A percentile compares a stretch with the other conserved stretches of the same genome.
Evolutionary conservation across 2,797 vertebrate genomes (phyloP).

Genomic region (Mormyrus proboscirostris): DNA sequence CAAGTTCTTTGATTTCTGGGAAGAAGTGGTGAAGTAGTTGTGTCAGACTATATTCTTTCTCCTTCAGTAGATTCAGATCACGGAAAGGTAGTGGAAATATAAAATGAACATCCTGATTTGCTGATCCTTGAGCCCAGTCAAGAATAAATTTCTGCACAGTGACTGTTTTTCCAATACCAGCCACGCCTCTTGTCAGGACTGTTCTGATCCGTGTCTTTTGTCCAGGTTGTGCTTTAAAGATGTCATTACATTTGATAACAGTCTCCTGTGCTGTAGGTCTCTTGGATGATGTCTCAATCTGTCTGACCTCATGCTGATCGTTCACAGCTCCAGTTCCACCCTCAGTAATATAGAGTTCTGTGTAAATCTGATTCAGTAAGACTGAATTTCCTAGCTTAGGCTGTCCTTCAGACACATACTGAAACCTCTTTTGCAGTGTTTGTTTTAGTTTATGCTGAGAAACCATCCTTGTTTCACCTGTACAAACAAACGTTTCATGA

Average conservation of each 20-base stretch:
- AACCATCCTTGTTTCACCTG: background rate
- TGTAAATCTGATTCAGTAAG: background rate
- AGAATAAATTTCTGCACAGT: background rate
- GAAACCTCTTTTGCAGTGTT: background rate
- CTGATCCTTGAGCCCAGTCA: background rate
- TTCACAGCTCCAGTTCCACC: background rate
- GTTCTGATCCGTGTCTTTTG: background rate
- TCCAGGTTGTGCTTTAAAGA: conserved; percentile 10
- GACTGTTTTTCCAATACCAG: conserved; percentile 14
- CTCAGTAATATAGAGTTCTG: conserved; percentile 6
- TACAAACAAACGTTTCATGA: background rate
- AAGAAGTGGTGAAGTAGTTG: background rate
- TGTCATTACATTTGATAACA: background rate
- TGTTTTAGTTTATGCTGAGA: background rate
- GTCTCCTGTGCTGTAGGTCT: background rate
- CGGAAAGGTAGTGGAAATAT: background rate
- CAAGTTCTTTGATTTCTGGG: background rate
- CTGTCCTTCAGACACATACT: background rate
- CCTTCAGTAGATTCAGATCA: conserved; percentile 11
- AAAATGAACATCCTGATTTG: background rate
- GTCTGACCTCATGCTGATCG: conserved; percentile 23
- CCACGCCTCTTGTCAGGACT: conserved; percentile 16
- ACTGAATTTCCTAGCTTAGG: background rate
- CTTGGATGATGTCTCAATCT: conserved; percentile 19
- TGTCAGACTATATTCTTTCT: background rate